These are phyloP conservation scores for Brotula barbata DNA, from an alignment of 2,797 vertebrate genomes.

Conservation along the genomic window DNA sequence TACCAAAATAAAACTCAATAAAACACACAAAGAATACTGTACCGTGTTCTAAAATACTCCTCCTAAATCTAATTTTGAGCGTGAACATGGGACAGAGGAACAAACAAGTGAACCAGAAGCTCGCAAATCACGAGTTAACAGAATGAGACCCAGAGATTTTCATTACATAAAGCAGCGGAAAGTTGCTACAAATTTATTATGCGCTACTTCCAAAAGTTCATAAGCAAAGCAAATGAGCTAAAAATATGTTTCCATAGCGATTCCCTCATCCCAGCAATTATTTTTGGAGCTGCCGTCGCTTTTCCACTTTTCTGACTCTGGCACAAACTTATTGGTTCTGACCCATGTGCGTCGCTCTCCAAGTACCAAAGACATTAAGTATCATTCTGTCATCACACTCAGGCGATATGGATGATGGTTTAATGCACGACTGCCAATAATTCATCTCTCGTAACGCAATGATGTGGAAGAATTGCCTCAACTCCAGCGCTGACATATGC, in stretches of 20 bases:
- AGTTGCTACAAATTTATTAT: constrained; percentile 14
- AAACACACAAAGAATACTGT: too few relatives aligned
- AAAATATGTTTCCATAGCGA: constrained; percentile 15
- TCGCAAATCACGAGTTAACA: too few relatives aligned
- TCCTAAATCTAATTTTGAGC: constrained; percentile 7
- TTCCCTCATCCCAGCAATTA: constrained; percentile 1
- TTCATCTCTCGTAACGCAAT: constrained; percentile 71
- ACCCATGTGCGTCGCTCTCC: constrained; percentile 43
- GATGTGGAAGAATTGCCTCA: constrained; percentile 60
- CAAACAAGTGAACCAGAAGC: too few relatives aligned
- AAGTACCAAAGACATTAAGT: constrained; percentile 30
- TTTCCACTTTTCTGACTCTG: constrained; percentile 52
- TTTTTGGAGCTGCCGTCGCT: constrained; percentile 35
- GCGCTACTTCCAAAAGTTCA: constrained; percentile 13
- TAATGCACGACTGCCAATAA: constrained; percentile 58
- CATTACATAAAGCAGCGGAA: not conserved
- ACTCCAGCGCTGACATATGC: constrained; percentile 46
- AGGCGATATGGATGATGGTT: constrained; percentile 56
- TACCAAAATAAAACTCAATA: too few relatives aligned
- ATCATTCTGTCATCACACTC: constrained; percentile 27
- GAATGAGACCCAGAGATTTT: constrained; percentile 22
- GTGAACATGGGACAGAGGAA: too few relatives aligned
- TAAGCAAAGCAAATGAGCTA: constrained; percentile 24
- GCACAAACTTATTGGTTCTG: constrained; percentile 27
- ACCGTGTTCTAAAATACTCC: too few relatives aligned